phyloP scores from a whole-genome alignment of 2,797 vertebrate genomes.

The Falco novaeseelandiae region DNA sequence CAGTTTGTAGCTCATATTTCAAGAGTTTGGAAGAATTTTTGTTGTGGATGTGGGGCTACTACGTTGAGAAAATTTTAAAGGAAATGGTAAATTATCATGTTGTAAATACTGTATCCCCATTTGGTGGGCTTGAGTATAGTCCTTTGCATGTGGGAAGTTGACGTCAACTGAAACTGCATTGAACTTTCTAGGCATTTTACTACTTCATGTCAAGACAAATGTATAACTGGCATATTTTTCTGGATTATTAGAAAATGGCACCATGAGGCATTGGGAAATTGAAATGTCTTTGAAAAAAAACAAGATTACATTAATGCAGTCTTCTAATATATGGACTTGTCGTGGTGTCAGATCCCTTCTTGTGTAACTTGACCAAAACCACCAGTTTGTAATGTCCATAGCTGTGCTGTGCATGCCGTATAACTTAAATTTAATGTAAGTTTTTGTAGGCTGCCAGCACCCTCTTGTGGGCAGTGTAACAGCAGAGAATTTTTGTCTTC shows the following conservation, averaged over 20 bases:
- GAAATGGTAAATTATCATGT: background rate
- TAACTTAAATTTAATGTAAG: background rate
- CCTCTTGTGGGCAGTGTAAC: constrained; percentile 5
- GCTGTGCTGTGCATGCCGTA: background rate
- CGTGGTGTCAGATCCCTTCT: background rate
- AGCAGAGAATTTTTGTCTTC: background rate
- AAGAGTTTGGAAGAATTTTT: background rate
- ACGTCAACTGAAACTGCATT: background rate
- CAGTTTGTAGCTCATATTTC: background rate
- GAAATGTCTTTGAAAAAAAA: background rate
- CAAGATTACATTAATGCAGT: background rate
- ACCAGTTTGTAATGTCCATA: rapidly evolving
- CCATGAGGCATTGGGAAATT: background rate
- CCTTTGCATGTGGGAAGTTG: background rate
- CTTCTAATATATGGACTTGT: background rate
- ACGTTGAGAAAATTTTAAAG: background rate
- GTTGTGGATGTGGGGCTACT: background rate
- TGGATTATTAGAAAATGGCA: background rate
- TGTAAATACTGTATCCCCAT: background rate
- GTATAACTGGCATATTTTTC: background rate
- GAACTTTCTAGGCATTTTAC: background rate
- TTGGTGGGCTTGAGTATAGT: background rate
- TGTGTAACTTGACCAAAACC: background rate
- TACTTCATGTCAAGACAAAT: background rate
- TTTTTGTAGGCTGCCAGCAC: background rate